Conservation (phyloP, 1,140 invertebrate species). For the Aleiodes sp. region DNA sequence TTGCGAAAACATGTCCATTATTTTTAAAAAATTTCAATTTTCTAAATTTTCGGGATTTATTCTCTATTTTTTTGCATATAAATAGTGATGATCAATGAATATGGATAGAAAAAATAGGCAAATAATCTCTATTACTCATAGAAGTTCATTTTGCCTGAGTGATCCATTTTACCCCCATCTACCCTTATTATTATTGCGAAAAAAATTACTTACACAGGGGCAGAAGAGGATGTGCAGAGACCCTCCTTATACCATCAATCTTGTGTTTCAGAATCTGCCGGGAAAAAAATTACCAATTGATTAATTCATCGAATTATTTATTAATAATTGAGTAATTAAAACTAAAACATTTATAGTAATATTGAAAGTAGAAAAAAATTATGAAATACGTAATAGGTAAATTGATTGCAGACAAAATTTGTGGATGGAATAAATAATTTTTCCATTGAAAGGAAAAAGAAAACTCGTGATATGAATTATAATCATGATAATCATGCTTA, state of each 20-base stretch:
- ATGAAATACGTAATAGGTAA: background rate
- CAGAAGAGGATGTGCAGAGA: constrained; percentile 93
- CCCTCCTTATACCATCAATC: constrained; percentile 92
- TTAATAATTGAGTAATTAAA: constrained; percentile 4
- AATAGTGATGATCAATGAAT: too few relatives aligned
- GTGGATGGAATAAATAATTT: background rate
- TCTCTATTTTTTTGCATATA: too few relatives aligned
- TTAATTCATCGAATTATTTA: background rate
- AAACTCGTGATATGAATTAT: background rate
- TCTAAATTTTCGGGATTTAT: background rate
- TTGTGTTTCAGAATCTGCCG: constrained; percentile 84
- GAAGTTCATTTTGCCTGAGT: too few relatives aligned
- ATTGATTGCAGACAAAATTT: background rate
- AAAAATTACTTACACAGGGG: constrained; percentile 85
- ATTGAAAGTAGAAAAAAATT: background rate
- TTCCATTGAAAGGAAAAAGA: too few relatives aligned
- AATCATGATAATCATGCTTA: constrained; percentile 8
- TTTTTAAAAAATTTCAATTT: background rate
- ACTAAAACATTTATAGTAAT: constrained; percentile 14
- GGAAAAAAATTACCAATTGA: constrained; percentile 25
- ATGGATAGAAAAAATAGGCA: too few relatives aligned
- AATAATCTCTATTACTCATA: background rate
- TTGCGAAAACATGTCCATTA: background rate
- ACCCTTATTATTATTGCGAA: too few relatives aligned
- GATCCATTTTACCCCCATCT: too few relatives aligned